These are phyloP conservation scores for Oscheius myriophilus DNA, from an alignment of 2,888 invertebrate species.

Conservation along the genomic window DNA sequence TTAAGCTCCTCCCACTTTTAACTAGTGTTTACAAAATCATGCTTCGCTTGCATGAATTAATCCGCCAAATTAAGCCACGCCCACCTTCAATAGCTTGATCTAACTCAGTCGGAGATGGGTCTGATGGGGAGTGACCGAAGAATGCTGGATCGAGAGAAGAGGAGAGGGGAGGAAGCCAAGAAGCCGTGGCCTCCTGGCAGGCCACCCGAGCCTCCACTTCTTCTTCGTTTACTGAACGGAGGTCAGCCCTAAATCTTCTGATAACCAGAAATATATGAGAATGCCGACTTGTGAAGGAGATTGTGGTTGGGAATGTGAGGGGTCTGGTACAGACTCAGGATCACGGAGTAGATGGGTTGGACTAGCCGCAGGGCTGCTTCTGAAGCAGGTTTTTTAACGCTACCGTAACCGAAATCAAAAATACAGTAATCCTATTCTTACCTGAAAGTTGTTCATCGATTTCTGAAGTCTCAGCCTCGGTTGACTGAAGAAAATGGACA, in stretches of 20 bases:
- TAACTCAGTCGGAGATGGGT: conserved; percentile 11
- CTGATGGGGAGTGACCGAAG: conserved; percentile 20
- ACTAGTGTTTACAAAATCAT: no score
- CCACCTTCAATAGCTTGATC: conserved; percentile 31
- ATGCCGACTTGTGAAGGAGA: conserved; percentile 41
- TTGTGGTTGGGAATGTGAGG: conserved; percentile 56
- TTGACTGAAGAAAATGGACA: conserved; percentile 59
- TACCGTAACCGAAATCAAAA: not conserved
- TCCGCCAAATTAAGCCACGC: no score
- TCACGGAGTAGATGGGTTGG: conserved; percentile 45
- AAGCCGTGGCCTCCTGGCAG: conserved; percentile 13
- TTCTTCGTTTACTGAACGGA: conserved; percentile 32
- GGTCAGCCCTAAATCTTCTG: conserved; percentile 33
- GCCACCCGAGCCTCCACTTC: conserved; percentile 27
- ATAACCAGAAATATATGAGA: not conserved
- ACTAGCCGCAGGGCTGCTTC: conserved; percentile 52
- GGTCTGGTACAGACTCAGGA: conserved; percentile 50
- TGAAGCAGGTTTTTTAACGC: not conserved
- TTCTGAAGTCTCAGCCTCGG: conserved; percentile 30
- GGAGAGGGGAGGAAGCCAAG: conserved; percentile 34
- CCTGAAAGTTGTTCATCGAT: conserved; percentile 29
- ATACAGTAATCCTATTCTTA: not conserved
- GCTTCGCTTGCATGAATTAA: no score
- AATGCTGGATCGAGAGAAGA: conserved; percentile 34
- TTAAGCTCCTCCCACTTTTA: no score